Evolutionary conservation across 2,113 vertebrate species (phyloP), one percentile per base, ranked within the genome.

Genomic region (Ammodytes marinus): DNA sequence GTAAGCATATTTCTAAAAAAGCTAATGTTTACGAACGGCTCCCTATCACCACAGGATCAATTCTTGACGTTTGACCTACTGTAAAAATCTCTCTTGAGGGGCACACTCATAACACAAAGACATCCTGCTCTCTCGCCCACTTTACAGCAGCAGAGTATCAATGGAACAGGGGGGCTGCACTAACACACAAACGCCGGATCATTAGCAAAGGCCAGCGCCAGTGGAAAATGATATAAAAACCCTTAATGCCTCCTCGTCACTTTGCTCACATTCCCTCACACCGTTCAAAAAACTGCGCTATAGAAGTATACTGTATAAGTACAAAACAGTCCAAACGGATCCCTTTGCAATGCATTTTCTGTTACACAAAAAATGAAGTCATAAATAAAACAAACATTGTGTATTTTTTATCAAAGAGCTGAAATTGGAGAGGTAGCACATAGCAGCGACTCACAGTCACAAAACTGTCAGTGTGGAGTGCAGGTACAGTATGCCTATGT

Each of bases 151-250:
- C 72, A 54, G 63, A 70, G 74, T 10, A 69, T 59, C 35, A 39
- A 42, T 15, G 63, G n/a, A 42, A 45, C 63, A 58, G 47, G 35
- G 35, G 27, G 2, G 59, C 17, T n/a, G 40, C 76, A 54, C 63
- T 11, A 72, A 86, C 67, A 79, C 76, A 75, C 65, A 82, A 68
- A 57, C 0, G 35, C 57, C 12, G 19, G 50, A 52, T 81, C 65
- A 75, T 71, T 47, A 65, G 63, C 46, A 35, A 55, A 58, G 39
- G 57, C 43, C 13, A 2, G 14, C 35, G 15, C 12, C n/a, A 66
- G 46, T 15, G 45, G 12, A 8, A 74, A 37, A 57, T 46, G 8
- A 57, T 17, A 46, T 8, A 49, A 55, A 76, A n/a, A n/a, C n/a
- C 57, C 63, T 66, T 47, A 40, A 39, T 54, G 70, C 60, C 67